phyloP scores from a whole-genome alignment of 2,888 invertebrate species.

The Torymus tubicola region DNA sequence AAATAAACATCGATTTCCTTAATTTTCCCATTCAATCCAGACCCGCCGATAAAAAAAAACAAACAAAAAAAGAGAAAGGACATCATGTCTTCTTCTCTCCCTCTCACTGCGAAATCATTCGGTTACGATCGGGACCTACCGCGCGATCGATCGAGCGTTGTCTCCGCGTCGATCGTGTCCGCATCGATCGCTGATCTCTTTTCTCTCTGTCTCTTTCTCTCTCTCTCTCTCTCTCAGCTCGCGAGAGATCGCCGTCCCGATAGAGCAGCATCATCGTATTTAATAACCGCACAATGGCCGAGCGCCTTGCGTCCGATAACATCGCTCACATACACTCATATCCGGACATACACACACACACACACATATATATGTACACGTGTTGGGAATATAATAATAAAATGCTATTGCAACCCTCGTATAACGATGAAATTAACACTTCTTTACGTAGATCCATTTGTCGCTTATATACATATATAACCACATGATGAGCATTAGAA shows the following conservation, averaged over 20 bases:
- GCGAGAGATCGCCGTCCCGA: conserved; percentile 62
- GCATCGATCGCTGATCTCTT: conserved; percentile 17
- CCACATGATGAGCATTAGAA: conserved; percentile 4
- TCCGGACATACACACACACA: not conserved
- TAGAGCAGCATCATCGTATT: conserved; percentile 75
- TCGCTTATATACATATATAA: conserved; percentile 39
- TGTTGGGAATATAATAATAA: too few relatives aligned
- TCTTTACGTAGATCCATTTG: conserved; percentile 65
- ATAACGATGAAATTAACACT: conserved; percentile 75
- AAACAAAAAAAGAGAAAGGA: too few relatives aligned
- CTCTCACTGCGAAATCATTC: too few relatives aligned
- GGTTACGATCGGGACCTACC: conserved; percentile 54
- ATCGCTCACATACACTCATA: not conserved
- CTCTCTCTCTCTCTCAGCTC: conserved; percentile 31
- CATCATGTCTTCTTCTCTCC: too few relatives aligned
- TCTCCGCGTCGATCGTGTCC: conserved; percentile 25
- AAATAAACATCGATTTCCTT: too few relatives aligned
- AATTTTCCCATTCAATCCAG: too few relatives aligned
- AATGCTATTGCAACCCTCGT: conserved; percentile 53
- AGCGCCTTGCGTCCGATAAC: conserved; percentile 19
- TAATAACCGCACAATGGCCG: conserved; percentile 74
- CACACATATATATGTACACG: not conserved
- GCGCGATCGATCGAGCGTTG: conserved; percentile 50
- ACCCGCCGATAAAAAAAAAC: too few relatives aligned
- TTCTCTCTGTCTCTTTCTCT: conserved; percentile 2